Percentiles rank a stretch among this genome's conserved stretches.
phyloP scores from a whole-genome alignment of 2,797 vertebrate genomes.

The Mormyrus hasselquistii region DNA sequence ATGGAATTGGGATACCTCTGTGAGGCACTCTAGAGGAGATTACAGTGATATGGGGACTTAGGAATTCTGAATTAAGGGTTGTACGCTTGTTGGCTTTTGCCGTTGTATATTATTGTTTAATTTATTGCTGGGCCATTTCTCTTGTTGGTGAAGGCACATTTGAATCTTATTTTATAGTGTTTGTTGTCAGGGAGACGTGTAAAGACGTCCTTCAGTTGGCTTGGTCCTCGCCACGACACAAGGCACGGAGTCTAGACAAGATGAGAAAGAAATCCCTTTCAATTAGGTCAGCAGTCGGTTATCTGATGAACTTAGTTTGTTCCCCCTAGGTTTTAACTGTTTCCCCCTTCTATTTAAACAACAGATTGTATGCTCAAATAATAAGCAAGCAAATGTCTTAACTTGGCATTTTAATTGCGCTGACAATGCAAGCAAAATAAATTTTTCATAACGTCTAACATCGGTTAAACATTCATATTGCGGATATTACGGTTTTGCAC shows the following conservation, averaged over 20 bases:
- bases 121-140: not conserved
- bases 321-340: not conserved
- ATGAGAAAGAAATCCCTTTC: not conserved
- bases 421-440: not conserved
- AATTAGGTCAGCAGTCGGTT: not conserved
- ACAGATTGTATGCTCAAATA: not conserved
- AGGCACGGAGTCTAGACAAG: not conserved
- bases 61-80: not conserved
- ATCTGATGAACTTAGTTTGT: not conserved
- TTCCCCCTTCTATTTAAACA: too few species aligned
- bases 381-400: not conserved
- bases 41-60: not conserved
- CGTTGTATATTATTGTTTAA: not conserved
- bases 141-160: not conserved
- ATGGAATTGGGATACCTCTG: not conserved
- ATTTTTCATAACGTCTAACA: not conserved
- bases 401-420: not conserved
- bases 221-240: not conserved
- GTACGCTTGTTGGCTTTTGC: not conserved
- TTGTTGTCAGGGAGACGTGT: not conserved
- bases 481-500: conserved; percentile 40
- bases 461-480: conserved; percentile 19
- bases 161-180: not conserved
- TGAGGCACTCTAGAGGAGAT: not conserved
- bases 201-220: not conserved